A percentile compares a stretch with the other conserved stretches of the same genome.
These are phyloP conservation scores for Xyrichtys novacula DNA, from an alignment of 2,797 vertebrate species.

Conservation along the genomic window DNA sequence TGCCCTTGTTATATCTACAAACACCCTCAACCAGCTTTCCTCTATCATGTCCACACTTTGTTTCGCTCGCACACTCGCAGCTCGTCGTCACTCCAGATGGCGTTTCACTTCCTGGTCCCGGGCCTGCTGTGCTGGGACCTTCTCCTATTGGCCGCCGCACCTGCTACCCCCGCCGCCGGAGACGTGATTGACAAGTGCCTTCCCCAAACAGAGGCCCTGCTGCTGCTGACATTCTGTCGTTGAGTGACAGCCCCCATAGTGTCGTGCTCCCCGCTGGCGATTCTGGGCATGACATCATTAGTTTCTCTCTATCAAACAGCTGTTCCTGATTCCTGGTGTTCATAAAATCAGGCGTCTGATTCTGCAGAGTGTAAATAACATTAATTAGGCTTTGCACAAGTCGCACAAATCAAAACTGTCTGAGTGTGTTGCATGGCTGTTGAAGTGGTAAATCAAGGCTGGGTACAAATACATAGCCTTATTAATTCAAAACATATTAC, in stretches of 20 bases:
- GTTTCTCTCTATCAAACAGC: constrained; percentile 79
- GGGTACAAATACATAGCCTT: constrained; percentile 13
- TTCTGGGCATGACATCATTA: constrained; percentile 82
- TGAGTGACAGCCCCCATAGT: constrained; percentile 76
- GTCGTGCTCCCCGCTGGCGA: constrained; percentile 69
- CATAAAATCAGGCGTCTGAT: constrained; percentile 52
- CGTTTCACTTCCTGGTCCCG: constrained; percentile 80
- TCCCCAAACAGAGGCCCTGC: constrained; percentile 80
- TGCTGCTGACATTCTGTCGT: constrained; percentile 64
- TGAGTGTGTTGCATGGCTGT: constrained; percentile 33
- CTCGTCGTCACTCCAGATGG: constrained; percentile 84
- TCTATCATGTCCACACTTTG: constrained; percentile 75
- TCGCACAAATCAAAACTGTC: constrained; percentile 37
- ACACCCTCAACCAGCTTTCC: constrained; percentile 68
- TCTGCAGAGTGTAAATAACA: constrained; percentile 63
- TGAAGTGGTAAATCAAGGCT: constrained; percentile 41
- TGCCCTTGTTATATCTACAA: constrained; percentile 74
- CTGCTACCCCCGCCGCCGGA: constrained; percentile 66
- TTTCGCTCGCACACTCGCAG: constrained; percentile 73
- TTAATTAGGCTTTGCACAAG: constrained; percentile 51
- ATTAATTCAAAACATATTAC: constrained; percentile 28
- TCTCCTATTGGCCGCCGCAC: constrained; percentile 80
- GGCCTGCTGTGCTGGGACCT: constrained; percentile 82
- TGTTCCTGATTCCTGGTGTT: constrained; percentile 72
- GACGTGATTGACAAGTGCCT: constrained; percentile 82